phyloP scores from a whole-genome alignment of 2,113 vertebrate species.

The Rhynchomys soricoides region DNA sequence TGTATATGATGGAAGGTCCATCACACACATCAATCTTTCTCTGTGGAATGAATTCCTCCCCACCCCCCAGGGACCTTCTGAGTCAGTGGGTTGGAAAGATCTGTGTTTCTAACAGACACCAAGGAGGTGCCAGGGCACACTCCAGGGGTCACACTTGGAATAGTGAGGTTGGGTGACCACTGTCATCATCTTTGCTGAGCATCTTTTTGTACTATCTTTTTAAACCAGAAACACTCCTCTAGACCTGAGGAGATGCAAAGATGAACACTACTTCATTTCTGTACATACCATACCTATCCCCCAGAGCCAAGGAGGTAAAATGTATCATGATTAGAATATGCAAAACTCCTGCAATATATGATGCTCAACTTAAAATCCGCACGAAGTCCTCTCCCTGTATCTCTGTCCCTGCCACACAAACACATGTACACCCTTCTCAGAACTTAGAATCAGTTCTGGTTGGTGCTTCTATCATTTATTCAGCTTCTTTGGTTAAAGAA shows the following conservation, averaged over 20 bases:
- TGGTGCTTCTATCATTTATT: not conserved
- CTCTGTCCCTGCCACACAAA: not conserved
- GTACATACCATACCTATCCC: not conserved
- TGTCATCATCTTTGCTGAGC: not conserved
- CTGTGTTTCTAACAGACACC: not conserved
- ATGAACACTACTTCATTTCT: conserved; percentile 1
- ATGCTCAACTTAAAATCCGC: not conserved
- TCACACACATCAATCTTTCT: not conserved
- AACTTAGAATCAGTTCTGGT: not conserved
- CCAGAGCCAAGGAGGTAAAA: not conserved
- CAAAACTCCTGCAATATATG: not conserved
- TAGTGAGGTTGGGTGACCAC: too few species aligned
- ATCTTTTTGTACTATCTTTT: not conserved
- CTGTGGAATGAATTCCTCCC: not conserved
- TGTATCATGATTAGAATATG: not conserved
- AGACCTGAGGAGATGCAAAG: not conserved
- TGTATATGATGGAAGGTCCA: not conserved
- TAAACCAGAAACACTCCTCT: not conserved
- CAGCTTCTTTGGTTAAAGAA: not conserved
- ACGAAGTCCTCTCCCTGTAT: too few species aligned
- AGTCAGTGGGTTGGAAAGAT: not conserved
- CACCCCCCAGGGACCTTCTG: not conserved
- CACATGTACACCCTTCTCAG: not conserved
- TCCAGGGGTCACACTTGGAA: not conserved
- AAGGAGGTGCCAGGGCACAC: accelerated